A percentile compares a stretch with the other conserved stretches of the same genome.
Conservation (phyloP, 2,797 vertebrate species). For the Nothura maculosa region DNA sequence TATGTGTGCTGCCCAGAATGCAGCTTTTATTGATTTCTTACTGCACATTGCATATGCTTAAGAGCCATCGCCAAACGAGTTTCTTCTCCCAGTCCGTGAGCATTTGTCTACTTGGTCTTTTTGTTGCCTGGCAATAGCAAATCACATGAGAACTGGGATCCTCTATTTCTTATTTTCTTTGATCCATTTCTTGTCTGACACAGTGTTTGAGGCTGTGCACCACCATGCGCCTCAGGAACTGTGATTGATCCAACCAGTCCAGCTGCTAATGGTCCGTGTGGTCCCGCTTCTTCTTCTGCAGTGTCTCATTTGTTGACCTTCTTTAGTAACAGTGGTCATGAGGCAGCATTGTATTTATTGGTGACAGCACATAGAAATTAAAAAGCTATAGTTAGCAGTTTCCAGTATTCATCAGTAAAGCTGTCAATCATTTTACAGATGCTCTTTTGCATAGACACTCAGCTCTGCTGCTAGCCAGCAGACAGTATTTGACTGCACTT, state of each 20-base stretch:
- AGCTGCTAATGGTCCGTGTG: neutral
- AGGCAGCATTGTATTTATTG: neutral
- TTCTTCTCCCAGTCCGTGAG: neutral
- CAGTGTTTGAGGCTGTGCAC: neutral
- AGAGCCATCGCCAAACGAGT: neutral
- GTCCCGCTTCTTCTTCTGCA: neutral
- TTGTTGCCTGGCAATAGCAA: neutral
- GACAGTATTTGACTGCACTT: neutral
- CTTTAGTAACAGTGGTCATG: neutral
- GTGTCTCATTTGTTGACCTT: neutral
- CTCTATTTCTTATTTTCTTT: neutral
- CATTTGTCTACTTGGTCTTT: neutral
- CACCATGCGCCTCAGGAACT: neutral
- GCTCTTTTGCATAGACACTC: neutral
- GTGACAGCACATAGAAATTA: neutral
- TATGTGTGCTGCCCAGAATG: neutral
- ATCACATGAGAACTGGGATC: neutral
- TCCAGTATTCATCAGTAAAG: neutral
- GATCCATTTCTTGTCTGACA: neutral
- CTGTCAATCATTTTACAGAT: neutral
- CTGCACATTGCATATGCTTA: neutral
- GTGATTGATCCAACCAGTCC: neutral
- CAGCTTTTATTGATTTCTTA: neutral
- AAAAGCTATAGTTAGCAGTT: neutral
- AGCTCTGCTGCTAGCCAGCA: neutral